Conservation (phyloP, 2,113 vertebrate species). For the Plecotus auritus region DNA sequence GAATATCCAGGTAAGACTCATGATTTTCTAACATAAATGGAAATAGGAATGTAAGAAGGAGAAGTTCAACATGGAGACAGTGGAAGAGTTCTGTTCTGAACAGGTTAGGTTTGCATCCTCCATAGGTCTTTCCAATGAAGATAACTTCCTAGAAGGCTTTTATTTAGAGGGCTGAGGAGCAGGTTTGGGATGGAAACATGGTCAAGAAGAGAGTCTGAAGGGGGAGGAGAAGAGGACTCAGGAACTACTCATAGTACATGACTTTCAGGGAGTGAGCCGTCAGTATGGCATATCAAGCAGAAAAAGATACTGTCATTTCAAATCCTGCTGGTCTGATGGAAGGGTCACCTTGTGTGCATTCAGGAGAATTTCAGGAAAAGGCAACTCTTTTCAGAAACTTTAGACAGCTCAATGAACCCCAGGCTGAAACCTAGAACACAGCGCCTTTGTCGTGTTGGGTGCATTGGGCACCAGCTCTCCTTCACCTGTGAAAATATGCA, state of each 20-base stretch:
- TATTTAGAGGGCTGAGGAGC: not conserved
- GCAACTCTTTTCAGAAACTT: not conserved
- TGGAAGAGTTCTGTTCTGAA: not conserved
- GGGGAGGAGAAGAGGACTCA: not conserved
- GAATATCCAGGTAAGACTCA: not conserved
- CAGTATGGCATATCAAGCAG: not conserved
- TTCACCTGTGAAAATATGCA: conserved; percentile 49
- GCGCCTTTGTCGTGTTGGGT: not conserved
- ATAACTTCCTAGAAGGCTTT: not conserved
- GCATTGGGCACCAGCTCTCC: not conserved
- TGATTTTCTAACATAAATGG: not conserved
- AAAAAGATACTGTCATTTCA: not conserved
- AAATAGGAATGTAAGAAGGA: not conserved
- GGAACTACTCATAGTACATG: not conserved
- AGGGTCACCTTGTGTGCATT: not conserved
- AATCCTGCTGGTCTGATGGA: not conserved
- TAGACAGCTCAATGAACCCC: too few relatives aligned
- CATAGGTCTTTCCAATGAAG: not conserved
- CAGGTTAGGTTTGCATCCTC: not conserved
- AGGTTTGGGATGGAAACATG: not conserved
- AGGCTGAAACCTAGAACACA: not conserved
- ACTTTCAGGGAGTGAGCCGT: not conserved
- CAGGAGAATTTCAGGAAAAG: conserved; percentile 20
- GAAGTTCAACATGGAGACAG: not conserved
- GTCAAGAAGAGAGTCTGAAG: not conserved